phyloP scores from a whole-genome alignment of 2,113 vertebrate species.

The Crypturellus undulatus region DNA sequence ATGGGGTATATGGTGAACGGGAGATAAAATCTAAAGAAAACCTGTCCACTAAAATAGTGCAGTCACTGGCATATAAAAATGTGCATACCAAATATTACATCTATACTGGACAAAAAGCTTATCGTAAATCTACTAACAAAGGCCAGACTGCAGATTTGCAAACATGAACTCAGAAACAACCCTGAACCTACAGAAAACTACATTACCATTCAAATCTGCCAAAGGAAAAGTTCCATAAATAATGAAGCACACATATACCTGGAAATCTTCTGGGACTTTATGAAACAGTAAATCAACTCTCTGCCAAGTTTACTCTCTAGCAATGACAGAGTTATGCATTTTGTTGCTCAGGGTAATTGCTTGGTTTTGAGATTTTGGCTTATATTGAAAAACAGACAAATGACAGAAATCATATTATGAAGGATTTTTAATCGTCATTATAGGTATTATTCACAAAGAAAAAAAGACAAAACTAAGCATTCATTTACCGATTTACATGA shows the following conservation, averaged over 20 bases:
- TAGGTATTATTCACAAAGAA: background rate
- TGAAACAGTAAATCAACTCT: background rate
- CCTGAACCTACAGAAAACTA: background rate
- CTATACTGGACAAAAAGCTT: background rate
- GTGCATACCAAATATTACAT: background rate
- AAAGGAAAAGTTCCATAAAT: background rate
- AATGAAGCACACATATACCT: background rate
- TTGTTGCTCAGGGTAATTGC: background rate
- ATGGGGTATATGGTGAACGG: background rate
- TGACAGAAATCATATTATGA: background rate
- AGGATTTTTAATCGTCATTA: background rate
- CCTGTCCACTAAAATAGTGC: background rate
- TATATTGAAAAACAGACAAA: background rate
- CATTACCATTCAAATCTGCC: background rate
- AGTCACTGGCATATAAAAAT: background rate
- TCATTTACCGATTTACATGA: background rate
- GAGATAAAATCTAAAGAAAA: constrained; percentile 1
- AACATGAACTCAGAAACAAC: background rate
- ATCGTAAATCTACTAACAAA: constrained; percentile 6
- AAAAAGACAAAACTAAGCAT: background rate
- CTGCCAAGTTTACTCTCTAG: background rate
- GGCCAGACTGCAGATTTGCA: constrained; percentile 3
- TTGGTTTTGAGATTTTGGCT: background rate
- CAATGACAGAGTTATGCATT: background rate
- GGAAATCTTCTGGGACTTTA: background rate